These are phyloP conservation scores for Acrobasis consociella DNA, from an alignment of 2,888 invertebrate species.

Conservation along the genomic window DNA sequence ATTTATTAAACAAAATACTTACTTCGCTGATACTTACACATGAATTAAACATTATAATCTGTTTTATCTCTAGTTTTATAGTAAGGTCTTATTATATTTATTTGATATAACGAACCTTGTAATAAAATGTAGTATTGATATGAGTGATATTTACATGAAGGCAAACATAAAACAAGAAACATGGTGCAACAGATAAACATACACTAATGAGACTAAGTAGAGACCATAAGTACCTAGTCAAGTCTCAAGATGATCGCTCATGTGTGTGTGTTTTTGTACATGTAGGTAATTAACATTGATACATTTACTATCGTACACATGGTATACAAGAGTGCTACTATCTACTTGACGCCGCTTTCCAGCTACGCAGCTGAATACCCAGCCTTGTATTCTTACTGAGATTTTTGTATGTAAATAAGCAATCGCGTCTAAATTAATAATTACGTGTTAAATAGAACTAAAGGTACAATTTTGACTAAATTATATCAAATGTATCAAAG, in stretches of 20 bases:
- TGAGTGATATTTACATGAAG: background rate
- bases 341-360: conserved; percentile 27
- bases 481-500: background rate
- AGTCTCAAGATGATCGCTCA: conserved; percentile 17
- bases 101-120: background rate
- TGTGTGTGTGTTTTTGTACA: conserved; percentile 34
- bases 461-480: background rate
- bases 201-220: conserved; percentile 32
- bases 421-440: too few species aligned
- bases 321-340: conserved; percentile 25
- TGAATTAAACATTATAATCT: too few species aligned
- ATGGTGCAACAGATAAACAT: conserved; percentile 35
- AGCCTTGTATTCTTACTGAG: background rate
- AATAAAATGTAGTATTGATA: background rate
- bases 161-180: conserved; percentile 26
- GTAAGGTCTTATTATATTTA: too few species aligned
- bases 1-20: too few species aligned
- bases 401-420: background rate
- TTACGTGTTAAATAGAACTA: background rate
- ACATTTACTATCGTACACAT: conserved; percentile 23
- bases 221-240: conserved; percentile 33
- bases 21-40: too few species aligned
- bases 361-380: conserved; percentile 13
- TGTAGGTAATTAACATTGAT: conserved; percentile 13
- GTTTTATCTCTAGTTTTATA: too few species aligned